Evolutionary conservation across 2,113 vertebrate species (phyloP).

Genomic region (Pampusana beccarii): DNA sequence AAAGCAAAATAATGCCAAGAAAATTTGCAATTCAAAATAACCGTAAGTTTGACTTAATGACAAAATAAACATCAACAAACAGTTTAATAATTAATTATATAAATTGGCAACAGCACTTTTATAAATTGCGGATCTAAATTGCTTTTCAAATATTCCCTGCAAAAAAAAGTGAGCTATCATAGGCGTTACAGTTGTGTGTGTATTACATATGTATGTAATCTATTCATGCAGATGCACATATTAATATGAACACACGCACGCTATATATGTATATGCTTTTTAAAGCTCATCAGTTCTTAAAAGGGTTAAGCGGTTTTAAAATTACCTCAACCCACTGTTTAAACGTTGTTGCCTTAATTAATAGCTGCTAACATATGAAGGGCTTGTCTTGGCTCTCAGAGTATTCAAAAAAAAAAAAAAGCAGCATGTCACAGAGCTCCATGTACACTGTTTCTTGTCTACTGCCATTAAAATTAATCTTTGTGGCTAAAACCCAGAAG

Average conservation of each 20-base stretch:
- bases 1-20: conserved; percentile 27
- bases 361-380: conserved; percentile 55
- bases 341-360: conserved; percentile 67
- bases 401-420: not conserved
- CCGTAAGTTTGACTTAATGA: not conserved
- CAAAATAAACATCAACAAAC: conserved; percentile 14
- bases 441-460: conserved; percentile 34
- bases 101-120: not conserved
- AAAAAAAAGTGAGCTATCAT: not conserved
- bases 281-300: not conserved
- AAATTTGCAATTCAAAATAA: conserved; percentile 14
- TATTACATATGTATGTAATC: not conserved
- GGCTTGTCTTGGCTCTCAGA: conserved; percentile 48
- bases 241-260: not conserved
- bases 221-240: not conserved
- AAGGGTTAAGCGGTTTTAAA: conserved; percentile 60
- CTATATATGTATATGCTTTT: not conserved
- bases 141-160: not conserved
- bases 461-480: conserved; percentile 43
- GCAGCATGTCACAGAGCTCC: conserved; percentile 52
- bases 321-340: conserved; percentile 57
- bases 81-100: not conserved
- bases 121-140: not conserved
- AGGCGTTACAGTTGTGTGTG: not conserved
- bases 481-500: not conserved